phyloP scores from a whole-genome alignment of 1,140 invertebrate species.

The Drosophila oshimai region DNA sequence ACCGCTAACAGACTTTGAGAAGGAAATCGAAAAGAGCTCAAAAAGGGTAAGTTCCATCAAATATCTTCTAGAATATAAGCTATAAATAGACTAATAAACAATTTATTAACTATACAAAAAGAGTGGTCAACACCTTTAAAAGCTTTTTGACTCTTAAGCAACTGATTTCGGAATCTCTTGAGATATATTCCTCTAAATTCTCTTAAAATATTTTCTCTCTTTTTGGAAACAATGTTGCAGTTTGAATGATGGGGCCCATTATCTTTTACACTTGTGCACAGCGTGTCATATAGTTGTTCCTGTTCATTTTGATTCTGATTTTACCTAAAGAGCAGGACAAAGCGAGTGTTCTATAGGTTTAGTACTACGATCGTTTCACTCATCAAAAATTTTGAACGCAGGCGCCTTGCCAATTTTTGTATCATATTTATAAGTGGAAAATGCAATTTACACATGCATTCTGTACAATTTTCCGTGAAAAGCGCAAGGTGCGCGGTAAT shows the following conservation, averaged over 20 bases:
- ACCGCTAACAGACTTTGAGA: constrained; percentile 76
- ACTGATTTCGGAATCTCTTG: constrained; percentile 29
- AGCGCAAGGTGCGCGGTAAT: constrained; percentile 43
- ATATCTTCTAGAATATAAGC: constrained; percentile 7
- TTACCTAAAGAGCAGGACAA: neutral
- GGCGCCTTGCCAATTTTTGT: constrained; percentile 43
- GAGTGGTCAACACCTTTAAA: neutral
- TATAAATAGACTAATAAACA: constrained; percentile 47
- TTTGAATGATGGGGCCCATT: constrained; percentile 47
- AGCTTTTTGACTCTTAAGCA: constrained; percentile 29
- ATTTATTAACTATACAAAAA: neutral
- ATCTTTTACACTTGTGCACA: constrained; percentile 52
- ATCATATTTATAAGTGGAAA: constrained; percentile 68
- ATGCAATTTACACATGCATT: constrained; percentile 52
- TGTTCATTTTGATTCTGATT: no score
- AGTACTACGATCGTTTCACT: constrained; percentile 39
- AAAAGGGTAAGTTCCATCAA: constrained; percentile 68
- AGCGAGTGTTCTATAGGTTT: neutral
- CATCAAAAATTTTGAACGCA: constrained; percentile 32
- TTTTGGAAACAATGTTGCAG: constrained; percentile 47
- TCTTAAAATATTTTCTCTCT: neutral
- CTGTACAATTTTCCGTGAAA: constrained; percentile 12
- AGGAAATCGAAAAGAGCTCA: constrained; percentile 79
- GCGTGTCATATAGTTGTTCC: constrained; percentile 35
- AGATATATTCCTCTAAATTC: constrained; percentile 11